Conservation (phyloP, 2,888 invertebrate species). For the Nematopogon swammerdamellus region DNA sequence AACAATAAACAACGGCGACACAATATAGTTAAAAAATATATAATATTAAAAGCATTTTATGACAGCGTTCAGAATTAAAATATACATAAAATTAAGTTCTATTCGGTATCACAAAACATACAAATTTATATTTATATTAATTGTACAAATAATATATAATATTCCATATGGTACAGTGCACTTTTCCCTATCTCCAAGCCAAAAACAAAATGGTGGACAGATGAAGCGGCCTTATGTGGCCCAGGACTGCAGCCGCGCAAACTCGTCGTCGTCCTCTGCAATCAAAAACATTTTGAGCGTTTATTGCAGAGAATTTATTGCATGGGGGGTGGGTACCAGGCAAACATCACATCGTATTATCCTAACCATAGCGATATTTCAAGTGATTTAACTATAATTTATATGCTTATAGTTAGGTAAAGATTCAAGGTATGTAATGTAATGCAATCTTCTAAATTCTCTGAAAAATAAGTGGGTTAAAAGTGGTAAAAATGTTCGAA, state of each 20-base stretch:
- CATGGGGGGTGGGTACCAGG: too few relatives aligned
- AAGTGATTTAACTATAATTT: too few relatives aligned
- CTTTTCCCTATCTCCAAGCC: not conserved
- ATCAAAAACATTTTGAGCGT: slow-evolving; percentile 18
- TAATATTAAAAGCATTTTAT: not conserved
- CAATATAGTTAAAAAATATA: not conserved
- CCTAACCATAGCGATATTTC: too few relatives aligned
- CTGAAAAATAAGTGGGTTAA: too few relatives aligned
- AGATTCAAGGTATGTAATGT: too few relatives aligned
- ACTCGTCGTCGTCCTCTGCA: slow-evolving; percentile 44
- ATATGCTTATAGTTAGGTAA: too few relatives aligned
- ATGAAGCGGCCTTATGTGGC: slow-evolving; percentile 28
- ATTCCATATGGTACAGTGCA: not conserved
- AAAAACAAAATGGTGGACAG: not conserved
- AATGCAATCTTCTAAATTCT: too few relatives aligned
- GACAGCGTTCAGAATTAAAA: not conserved
- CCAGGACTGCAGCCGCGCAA: slow-evolving; percentile 40
- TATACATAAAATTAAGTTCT: not conserved
- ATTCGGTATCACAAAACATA: not conserved
- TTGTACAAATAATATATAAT: not conserved
- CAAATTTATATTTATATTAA: not conserved
- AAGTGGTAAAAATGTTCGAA: too few relatives aligned
- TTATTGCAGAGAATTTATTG: too few relatives aligned
- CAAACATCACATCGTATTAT: too few relatives aligned
- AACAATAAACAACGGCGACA: too few relatives aligned